Percentiles rank a stretch among this genome's conserved stretches.
phyloP scores from a whole-genome alignment of 2,797 vertebrate species.

The Anomalospiza imberbis region DNA sequence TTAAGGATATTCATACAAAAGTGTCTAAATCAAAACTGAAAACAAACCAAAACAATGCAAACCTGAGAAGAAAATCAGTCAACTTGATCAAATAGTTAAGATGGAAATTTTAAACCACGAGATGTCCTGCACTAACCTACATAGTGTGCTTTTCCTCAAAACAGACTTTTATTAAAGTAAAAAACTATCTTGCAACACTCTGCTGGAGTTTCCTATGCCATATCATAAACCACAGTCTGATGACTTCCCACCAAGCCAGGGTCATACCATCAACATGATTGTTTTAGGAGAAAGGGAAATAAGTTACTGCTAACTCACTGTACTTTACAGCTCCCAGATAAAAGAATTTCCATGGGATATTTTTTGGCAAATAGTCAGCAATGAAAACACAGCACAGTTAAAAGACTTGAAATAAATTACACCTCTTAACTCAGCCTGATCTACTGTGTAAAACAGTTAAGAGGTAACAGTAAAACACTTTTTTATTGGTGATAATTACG shows the following conservation, averaged over 20 bases:
- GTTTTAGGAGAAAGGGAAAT: slow-evolving; percentile 49
- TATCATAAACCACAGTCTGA: neutral
- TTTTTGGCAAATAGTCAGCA: slow-evolving; percentile 48
- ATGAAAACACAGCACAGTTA: slow-evolving; percentile 6
- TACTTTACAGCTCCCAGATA: slow-evolving; percentile 49
- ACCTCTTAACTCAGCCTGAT: slow-evolving; percentile 16
- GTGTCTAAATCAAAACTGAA: neutral
- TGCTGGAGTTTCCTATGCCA: neutral
- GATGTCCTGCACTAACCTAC: neutral
- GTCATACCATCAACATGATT: slow-evolving; percentile 7
- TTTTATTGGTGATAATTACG: neutral
- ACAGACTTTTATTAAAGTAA: neutral
- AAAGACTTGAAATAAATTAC: slow-evolving; percentile 45
- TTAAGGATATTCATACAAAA: neutral
- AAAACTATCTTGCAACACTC: neutral
- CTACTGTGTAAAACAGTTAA: slow-evolving; percentile 31
- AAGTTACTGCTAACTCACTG: slow-evolving; percentile 37
- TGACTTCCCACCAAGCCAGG: neutral
- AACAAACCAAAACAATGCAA: neutral
- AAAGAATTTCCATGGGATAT: slow-evolving; percentile 43
- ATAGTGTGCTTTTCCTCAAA: neutral
- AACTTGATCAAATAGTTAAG: neutral
- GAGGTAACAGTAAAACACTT: slow-evolving; percentile 10
- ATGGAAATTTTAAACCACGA: neutral
- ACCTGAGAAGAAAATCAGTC: neutral